Evolutionary conservation across 2,113 vertebrate species (phyloP).

Genomic region (Dinomys branickii): DNA sequence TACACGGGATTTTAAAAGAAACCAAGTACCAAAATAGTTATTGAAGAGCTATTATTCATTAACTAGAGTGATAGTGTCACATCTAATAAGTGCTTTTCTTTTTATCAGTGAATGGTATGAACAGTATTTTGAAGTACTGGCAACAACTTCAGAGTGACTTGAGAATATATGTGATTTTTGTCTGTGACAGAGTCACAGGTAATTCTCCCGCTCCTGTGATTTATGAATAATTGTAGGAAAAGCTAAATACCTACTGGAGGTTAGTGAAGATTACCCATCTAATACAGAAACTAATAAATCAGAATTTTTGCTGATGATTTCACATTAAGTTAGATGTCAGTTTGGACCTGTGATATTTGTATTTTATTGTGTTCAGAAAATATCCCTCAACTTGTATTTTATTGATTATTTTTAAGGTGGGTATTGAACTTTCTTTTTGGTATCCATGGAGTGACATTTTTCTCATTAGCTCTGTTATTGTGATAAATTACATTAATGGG

Average conservation of each 20-base stretch:
- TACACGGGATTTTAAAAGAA: background rate
- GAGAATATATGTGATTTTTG: background rate
- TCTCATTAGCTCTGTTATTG: background rate
- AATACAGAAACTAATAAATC: background rate
- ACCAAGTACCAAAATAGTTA: background rate
- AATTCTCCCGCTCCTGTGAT: background rate
- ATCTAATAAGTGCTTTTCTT: background rate
- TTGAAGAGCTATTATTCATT: background rate
- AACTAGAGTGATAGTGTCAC: background rate
- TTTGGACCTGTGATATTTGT: background rate
- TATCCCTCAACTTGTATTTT: background rate
- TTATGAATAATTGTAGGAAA: background rate
- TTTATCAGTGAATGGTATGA: background rate
- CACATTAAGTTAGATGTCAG: background rate
- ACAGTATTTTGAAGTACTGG: background rate
- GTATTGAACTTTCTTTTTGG: background rate
- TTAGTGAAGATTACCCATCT: conserved; percentile 13
- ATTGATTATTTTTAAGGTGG: background rate
- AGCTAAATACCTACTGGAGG: background rate
- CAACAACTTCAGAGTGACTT: background rate
- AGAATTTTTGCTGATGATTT: background rate
- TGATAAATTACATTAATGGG: background rate
- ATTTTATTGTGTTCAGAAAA: background rate
- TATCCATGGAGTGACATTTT: background rate
- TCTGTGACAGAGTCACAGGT: background rate